Evolutionary conservation across 2,797 vertebrate species (phyloP), one percentile per base, ranked within the genome.

Genomic region (Anisognathus igniventris): DNA sequence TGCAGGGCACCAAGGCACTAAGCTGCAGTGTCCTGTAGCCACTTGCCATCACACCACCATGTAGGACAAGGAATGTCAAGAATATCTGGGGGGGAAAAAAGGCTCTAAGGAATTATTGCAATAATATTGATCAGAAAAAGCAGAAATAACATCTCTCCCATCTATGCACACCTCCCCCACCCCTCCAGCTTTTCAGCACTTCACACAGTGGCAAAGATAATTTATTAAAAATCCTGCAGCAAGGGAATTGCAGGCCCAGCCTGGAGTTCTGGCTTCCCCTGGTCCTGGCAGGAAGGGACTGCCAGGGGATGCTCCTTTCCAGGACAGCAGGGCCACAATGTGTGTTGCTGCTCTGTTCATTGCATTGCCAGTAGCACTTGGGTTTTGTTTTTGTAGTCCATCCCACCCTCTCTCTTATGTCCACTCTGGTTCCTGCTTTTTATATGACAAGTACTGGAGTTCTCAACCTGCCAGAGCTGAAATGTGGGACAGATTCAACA

Each of bases 401-500:
- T 95, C 82, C 82, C 79, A 70, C 58, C 45, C 79, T 79, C 66
- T 73, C 57, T 85, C 70, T 93, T 53, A 82, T n/a, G 91, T 86
- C 88, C 73, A 50, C 77, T 60, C 44, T 53, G 40, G 31, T 90
- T 93, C 85, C 73, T 0, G 0, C 23, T 89, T 93, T 92, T 95
- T 60, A 53, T 77, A 27, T 77, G 65, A 23, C 31, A 6, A 71
- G 27, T 44, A 66, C 40, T 88, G 51, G 70, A 90, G 84, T 82
- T 78, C 78, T 91, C 66, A 94, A 91, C 89, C 86, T 88, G 90
- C 90, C 93, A 96, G 92, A 56, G 60, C 76, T 95, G 89, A 93
- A 96, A 86, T 94, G 87, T 96, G 93, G 87, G 92, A 95, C 66
- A 86, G 62, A 92, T 95, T 94, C 82, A 88, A 93, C 77, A 95